Evolutionary conservation across 2,888 invertebrate species (phyloP).

Genomic region (Matsumyia berberina): DNA sequence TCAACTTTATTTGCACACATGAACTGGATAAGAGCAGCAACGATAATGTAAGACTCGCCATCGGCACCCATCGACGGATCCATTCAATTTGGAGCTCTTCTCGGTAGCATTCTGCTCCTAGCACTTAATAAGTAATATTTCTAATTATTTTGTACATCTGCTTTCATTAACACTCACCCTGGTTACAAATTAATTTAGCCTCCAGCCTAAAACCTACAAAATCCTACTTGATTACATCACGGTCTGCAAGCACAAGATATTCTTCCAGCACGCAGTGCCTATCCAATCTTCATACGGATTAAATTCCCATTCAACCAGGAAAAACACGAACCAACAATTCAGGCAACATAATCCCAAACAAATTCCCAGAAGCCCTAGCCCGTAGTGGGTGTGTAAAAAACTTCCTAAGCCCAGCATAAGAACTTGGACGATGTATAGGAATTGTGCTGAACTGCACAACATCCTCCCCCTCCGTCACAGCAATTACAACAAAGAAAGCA

Average conservation of each 20-base stretch:
- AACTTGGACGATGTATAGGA: conserved; percentile 4
- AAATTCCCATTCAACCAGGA: background rate
- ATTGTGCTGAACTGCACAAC: background rate
- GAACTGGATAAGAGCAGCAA: no score
- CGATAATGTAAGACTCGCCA: no score
- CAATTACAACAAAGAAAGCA: background rate
- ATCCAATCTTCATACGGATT: background rate
- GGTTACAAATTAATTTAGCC: no score
- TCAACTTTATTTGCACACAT: no score
- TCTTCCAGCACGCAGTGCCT: background rate
- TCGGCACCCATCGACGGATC: no score
- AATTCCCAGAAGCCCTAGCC: background rate
- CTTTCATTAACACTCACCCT: background rate
- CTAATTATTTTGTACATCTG: background rate
- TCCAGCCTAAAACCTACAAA: no score
- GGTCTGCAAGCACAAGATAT: background rate
- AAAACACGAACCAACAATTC: background rate
- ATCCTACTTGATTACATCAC: background rate
- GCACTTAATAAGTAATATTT: no score
- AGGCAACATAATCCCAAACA: background rate
- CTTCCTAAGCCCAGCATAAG: background rate
- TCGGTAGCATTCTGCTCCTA: no score
- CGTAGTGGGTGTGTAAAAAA: background rate
- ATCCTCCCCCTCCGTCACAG: background rate
- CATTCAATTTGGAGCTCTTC: no score